These are phyloP conservation scores for Pogonus chalceus DNA, from an alignment of 1,140 invertebrate species.

Conservation along the genomic window DNA sequence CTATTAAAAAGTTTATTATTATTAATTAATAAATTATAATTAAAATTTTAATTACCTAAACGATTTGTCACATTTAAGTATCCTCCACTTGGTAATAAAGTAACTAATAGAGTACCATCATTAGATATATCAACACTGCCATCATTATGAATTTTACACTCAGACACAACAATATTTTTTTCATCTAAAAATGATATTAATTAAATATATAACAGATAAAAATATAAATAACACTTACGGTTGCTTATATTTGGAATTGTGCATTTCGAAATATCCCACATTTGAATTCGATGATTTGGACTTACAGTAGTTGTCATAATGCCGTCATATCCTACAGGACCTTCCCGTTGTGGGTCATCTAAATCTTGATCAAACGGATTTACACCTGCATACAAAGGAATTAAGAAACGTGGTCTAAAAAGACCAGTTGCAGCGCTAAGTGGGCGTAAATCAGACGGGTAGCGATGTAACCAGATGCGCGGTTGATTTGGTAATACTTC, in stretches of 20 bases:
- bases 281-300: constrained; percentile 65
- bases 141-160: constrained; percentile 81
- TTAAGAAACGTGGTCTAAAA: constrained; percentile 33
- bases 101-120: constrained; percentile 67
- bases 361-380: constrained; percentile 33
- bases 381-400: constrained; percentile 31
- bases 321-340: constrained; percentile 25
- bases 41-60: constrained; percentile 46
- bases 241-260: constrained; percentile 65
- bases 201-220: constrained; percentile 7
- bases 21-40: constrained; percentile 7
- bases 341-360: constrained; percentile 31
- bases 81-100: constrained; percentile 55
- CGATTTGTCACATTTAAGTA: constrained; percentile 48
- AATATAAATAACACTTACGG: constrained; percentile 39
- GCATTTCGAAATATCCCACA: constrained; percentile 67
- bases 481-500: constrained; percentile 31
- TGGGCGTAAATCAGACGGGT: constrained; percentile 22
- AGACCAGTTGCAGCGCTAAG: constrained; percentile 22
- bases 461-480: constrained; percentile 25
- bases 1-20: constrained; percentile 43
- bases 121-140: constrained; percentile 75
- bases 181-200: constrained; percentile 42
- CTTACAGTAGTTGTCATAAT: constrained; percentile 33
- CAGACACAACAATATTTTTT: constrained; percentile 66